These are phyloP conservation scores for Nesometra sesokonis DNA, from an alignment of 35 echinoderm and acorn worm species.

Conservation along the genomic window DNA sequence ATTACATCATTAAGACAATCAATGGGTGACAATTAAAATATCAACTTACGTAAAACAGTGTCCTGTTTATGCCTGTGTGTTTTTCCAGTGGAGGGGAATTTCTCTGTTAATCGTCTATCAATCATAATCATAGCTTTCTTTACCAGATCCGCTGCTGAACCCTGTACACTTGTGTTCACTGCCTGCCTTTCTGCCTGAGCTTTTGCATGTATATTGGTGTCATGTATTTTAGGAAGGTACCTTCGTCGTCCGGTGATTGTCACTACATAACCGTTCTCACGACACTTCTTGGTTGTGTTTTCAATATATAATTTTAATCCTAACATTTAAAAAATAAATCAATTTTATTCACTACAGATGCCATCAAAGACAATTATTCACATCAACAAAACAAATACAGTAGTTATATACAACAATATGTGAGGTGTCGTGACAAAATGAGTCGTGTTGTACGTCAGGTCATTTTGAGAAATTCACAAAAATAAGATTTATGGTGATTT, in stretches of 20 bases:
- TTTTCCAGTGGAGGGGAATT: slow-evolving; percentile 47
- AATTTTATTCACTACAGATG: too few species aligned
- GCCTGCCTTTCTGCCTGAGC: slow-evolving; percentile 87
- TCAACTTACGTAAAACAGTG: slow-evolving; percentile 19
- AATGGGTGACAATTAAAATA: background rate
- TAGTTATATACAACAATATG: too few species aligned
- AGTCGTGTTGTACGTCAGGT: too few species aligned
- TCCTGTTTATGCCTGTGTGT: slow-evolving; percentile 61
- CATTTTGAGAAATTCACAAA: too few species aligned
- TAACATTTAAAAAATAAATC: slow-evolving; percentile 5
- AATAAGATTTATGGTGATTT: too few species aligned
- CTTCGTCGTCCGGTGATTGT: slow-evolving; percentile 57
- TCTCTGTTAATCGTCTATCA: slow-evolving; percentile 35
- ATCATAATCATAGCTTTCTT: slow-evolving; percentile 90
- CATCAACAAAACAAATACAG: too few species aligned
- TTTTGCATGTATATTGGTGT: slow-evolving; percentile 58
- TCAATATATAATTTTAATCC: slow-evolving; percentile 67
- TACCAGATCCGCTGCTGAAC: slow-evolving; percentile 91
- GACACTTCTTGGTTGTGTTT: slow-evolving; percentile 47
- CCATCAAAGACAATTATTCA: too few species aligned
- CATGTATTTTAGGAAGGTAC: slow-evolving; percentile 62
- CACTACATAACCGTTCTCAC: slow-evolving; percentile 56
- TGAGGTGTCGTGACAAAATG: too few species aligned
- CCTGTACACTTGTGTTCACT: slow-evolving; percentile 95
- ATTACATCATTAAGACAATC: too few species aligned